Conservation (phyloP, 2,888 invertebrate genomes). For the Biston stratarius region DNA sequence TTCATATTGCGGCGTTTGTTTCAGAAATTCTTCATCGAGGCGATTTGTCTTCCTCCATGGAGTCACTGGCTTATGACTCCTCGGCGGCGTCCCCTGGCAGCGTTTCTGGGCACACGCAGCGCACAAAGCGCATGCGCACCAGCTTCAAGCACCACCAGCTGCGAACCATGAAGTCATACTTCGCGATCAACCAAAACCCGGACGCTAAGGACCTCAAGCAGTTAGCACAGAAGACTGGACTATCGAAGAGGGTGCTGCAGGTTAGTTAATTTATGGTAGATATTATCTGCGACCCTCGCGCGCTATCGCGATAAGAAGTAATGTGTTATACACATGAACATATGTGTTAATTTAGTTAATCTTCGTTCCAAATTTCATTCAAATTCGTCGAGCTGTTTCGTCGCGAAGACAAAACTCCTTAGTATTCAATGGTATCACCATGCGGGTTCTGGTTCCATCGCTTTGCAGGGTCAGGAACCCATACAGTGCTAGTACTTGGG, state of each 20-base stretch:
- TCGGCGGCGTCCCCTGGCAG: slow-evolving; percentile 90
- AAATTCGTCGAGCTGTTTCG: too few species aligned
- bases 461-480: too few species aligned
- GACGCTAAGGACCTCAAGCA: slow-evolving; percentile 99
- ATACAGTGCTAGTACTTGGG: too few species aligned
- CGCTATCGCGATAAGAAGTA: too few species aligned
- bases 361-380: too few species aligned
- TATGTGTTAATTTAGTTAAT: too few species aligned
- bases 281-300: too few species aligned
- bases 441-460: too few species aligned
- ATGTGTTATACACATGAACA: too few species aligned
- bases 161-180: slow-evolving; percentile 99
- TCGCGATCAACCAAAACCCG: slow-evolving; percentile 99
- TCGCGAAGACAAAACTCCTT: too few species aligned
- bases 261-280: slow-evolving; percentile 79
- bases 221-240: slow-evolving; percentile 98
- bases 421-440: too few species aligned
- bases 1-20: slow-evolving; percentile 54
- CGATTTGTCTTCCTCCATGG: slow-evolving; percentile 92
- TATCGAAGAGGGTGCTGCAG: slow-evolving; percentile 99
- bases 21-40: slow-evolving; percentile 91
- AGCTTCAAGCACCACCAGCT: slow-evolving; percentile 99
- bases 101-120: slow-evolving; percentile 85
- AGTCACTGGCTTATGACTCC: slow-evolving; percentile 91
- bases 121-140: slow-evolving; percentile 98